phyloP scores from a whole-genome alignment of 2,797 vertebrate genomes.

The Serranus cabrilla region DNA sequence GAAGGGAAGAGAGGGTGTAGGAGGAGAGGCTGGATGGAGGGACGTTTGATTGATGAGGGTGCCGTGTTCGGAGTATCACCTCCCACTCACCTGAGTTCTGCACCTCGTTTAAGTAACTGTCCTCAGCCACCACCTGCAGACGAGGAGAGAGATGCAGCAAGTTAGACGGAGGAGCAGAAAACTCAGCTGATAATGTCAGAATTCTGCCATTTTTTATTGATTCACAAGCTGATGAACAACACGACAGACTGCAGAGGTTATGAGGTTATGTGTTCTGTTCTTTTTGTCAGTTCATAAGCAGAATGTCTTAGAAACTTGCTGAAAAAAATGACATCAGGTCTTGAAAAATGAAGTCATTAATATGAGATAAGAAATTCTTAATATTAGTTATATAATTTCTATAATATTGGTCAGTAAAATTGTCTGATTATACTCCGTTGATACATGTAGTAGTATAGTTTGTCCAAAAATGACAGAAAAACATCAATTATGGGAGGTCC shows the following conservation, averaged over 20 bases:
- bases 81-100: conserved; percentile 86
- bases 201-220: neutral
- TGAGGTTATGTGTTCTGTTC: neutral
- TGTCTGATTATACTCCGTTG: no score
- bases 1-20: conserved; percentile 29
- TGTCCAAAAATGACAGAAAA: no score
- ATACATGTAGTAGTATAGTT: no score
- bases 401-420: no score
- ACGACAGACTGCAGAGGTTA: neutral
- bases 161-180: conserved; percentile 29
- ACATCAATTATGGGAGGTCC: no score
- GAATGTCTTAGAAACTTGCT: neutral
- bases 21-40: conserved; percentile 50
- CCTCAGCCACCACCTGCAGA: conserved; percentile 85
- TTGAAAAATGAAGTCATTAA: no score
- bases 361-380: no score
- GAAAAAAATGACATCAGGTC: no score
- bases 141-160: conserved; percentile 21
- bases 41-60: conserved; percentile 27
- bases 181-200: neutral
- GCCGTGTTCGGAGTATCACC: conserved; percentile 14
- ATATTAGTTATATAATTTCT: no score
- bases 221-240: neutral
- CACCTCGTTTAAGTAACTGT: conserved; percentile 87
- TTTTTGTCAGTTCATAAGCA: neutral